Percentiles rank a stretch among this genome's conserved stretches.
phyloP scores from a whole-genome alignment of 2,113 vertebrate genomes.

The Cyprinus carpio region DNA sequence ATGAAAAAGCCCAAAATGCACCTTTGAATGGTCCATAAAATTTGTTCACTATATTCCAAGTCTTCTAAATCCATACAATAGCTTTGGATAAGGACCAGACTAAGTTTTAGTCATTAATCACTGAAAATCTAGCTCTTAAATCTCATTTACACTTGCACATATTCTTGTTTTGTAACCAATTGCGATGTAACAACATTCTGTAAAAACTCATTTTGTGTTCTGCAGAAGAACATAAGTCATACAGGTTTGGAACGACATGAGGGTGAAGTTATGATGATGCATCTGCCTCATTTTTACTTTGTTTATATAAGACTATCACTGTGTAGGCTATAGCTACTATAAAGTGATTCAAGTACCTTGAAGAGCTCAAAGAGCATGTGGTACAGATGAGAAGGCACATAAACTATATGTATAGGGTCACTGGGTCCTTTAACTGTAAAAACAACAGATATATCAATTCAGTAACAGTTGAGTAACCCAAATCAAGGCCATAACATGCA shows the following conservation, averaged over 20 bases:
- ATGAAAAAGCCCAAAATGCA: background rate
- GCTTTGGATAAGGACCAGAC: background rate
- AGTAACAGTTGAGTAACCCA: conserved; percentile 14
- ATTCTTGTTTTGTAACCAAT: background rate
- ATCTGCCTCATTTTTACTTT: background rate
- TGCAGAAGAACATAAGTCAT: background rate
- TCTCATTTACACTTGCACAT: background rate
- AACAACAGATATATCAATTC: background rate
- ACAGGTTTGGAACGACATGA: background rate
- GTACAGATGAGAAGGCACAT: conserved; percentile 96
- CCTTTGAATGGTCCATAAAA: background rate
- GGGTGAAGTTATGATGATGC: background rate
- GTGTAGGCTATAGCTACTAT: background rate
- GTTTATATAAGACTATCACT: background rate
- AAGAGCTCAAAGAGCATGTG: conserved; percentile 99
- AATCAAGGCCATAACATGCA: background rate
- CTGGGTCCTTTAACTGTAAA: conserved; percentile 80
- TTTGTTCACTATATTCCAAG: background rate
- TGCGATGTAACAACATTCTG: background rate
- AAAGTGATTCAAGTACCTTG: conserved; percentile 80
- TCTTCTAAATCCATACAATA: background rate
- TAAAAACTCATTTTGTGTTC: background rate
- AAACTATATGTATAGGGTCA: conserved; percentile 87
- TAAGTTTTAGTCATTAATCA: background rate
- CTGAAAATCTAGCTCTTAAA: background rate